Evolutionary conservation across 1,140 invertebrate genomes (phyloP), one percentile per base, ranked within the genome.

Genomic region (Trachelipus rathkii): DNA sequence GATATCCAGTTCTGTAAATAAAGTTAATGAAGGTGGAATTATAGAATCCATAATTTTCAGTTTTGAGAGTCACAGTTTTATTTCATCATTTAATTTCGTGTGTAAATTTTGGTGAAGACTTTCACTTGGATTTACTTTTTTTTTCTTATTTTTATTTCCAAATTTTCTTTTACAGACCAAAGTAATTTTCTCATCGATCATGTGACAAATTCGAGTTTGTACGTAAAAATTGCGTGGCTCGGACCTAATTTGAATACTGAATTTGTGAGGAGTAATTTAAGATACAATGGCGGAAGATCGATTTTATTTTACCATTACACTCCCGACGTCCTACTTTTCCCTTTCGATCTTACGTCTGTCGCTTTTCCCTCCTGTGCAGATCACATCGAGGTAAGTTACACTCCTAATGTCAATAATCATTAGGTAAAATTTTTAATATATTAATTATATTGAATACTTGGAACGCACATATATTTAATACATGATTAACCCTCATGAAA

Each of bases 181-280:
- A 75, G 74, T 5, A 74, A 71, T 5, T 78, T 81, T 70, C 73
- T 78, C 1, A 73, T 53, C n/a, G 19, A 71, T 6, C 80, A 78
- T 21, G 72, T 79, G 33, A 84, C 85, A 44, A 68, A 75, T n/a
- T 76, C 76, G 77, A 71, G 71, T 13, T 71, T 77, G 8, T 81
- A 72, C 46, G 77, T 81, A 0, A 68, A 21, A 33, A 76, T 81
- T 46, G 77, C 72, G 10, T 81, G 74, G 67, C 68, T 81, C 15
- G 79, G 79, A 2, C 77, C 74, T 11, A 78, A 81, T 72, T 72
- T 81, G 23, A 73, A 78, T 33, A 76, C 76, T 10, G 24, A 76
- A 13, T 78, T 81, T 44, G 43, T 81, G 8, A 7, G 43, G 10
- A 60, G 19, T 72, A 81, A 81, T 68, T 60, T 60, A 9, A 10